These are phyloP conservation scores for Drosophila virilis DNA, from an alignment of 1,140 invertebrate species.

Conservation along the genomic window DNA sequence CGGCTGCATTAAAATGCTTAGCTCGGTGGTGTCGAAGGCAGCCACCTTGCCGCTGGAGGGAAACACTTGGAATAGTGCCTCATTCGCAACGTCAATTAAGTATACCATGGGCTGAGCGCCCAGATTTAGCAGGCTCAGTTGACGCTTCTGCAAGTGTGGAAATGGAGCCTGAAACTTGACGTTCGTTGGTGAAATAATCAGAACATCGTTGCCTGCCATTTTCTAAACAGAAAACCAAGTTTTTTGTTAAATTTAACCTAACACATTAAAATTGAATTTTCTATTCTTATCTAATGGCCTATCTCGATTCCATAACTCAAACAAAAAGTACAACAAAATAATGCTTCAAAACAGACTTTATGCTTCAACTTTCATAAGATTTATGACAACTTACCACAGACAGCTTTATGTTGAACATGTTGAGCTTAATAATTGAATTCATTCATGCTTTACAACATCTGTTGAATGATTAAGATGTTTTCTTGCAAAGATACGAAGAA, in stretches of 20 bases:
- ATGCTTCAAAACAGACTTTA: too few relatives aligned
- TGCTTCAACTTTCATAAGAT: too few relatives aligned
- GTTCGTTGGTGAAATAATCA: conserved; percentile 34
- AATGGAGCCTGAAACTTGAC: conserved; percentile 43
- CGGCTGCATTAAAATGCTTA: conserved; percentile 27
- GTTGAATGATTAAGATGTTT: too few relatives aligned
- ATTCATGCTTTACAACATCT: too few relatives aligned
- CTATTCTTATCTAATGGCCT: background rate
- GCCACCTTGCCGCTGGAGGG: background rate
- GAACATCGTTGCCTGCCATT: background rate
- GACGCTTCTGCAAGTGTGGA: conserved; percentile 36
- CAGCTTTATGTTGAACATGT: too few relatives aligned
- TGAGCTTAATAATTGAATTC: too few relatives aligned
- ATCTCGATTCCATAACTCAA: background rate
- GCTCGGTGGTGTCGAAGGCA: conserved; percentile 34
- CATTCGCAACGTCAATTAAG: conserved; percentile 3
- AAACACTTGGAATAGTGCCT: background rate
- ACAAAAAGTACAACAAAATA: background rate
- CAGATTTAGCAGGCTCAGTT: conserved; percentile 43
- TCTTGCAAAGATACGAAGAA: too few relatives aligned
- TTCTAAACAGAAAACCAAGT: background rate
- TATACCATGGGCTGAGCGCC: conserved; percentile 15
- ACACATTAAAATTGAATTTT: background rate
- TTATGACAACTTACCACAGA: too few relatives aligned
- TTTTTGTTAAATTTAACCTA: background rate